Conservation (phyloP, 1,140 invertebrate genomes). For the Trichogramma pretiosum region DNA sequence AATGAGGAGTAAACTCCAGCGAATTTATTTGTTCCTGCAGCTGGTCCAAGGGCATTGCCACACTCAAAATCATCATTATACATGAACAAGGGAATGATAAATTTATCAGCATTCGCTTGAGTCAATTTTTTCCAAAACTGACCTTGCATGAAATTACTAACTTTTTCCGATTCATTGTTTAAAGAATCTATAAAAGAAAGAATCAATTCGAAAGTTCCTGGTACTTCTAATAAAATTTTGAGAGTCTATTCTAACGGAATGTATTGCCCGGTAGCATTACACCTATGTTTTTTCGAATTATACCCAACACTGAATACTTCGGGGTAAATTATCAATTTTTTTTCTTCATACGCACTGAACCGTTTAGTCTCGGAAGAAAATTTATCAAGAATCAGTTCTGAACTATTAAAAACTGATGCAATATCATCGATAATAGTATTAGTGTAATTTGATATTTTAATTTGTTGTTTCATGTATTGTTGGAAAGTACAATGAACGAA, state of each 20-base stretch:
- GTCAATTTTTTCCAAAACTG: slow-evolving; percentile 1
- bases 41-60: not conserved
- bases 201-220: not conserved
- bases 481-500: too few species aligned
- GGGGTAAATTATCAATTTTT: too few species aligned
- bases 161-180: not conserved
- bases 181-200: not conserved
- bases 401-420: too few species aligned
- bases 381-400: too few species aligned
- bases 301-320: too few species aligned
- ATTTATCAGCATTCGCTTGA: not conserved
- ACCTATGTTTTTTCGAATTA: too few species aligned
- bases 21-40: slow-evolving; percentile 3
- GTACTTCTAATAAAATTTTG: slow-evolving; percentile 7
- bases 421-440: too few species aligned
- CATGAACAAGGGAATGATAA: not conserved
- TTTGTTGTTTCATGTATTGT: too few species aligned
- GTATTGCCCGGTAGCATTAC: too few species aligned
- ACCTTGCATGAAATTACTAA: slow-evolving; percentile 1
- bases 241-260: not conserved
- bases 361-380: too few species aligned
- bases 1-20: not conserved
- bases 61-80: slow-evolving; percentile 3
- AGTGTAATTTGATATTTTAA: too few species aligned
- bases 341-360: too few species aligned